phyloP scores from a whole-genome alignment of 2,113 vertebrate species.

The Colius striatus region DNA sequence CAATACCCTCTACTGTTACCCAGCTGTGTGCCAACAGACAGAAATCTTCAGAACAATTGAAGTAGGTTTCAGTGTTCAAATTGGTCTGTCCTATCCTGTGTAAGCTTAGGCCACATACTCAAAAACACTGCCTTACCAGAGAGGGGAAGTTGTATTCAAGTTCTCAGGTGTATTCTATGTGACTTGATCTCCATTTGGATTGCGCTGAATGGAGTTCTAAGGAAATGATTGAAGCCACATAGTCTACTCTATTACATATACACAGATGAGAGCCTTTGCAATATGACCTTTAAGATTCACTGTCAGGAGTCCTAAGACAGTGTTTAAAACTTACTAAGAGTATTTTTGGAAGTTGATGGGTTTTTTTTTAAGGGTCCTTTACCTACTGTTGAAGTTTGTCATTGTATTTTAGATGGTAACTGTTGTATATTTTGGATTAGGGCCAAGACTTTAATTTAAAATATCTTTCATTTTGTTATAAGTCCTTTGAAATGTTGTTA shows the following conservation, averaged over 20 bases:
- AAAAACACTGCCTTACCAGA: background rate
- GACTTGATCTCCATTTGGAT: background rate
- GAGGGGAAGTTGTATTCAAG: background rate
- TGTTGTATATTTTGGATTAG: background rate
- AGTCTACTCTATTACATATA: background rate
- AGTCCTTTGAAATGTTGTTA: background rate
- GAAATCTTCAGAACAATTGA: background rate
- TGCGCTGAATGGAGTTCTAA: background rate
- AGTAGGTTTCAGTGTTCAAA: background rate
- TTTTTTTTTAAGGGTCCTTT: background rate
- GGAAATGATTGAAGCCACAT: background rate
- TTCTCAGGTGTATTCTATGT: background rate
- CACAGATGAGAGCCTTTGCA: accelerated
- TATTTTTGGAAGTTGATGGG: background rate
- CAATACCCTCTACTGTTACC: background rate
- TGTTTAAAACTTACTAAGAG: background rate
- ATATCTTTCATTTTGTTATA: background rate
- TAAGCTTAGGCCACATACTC: background rate
- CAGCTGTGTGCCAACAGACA: accelerated
- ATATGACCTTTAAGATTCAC: background rate
- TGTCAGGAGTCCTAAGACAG: background rate
- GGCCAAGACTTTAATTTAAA: background rate
- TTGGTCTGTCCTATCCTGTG: accelerated
- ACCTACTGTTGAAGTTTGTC: background rate
- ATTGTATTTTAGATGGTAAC: background rate